Evolutionary conservation across 2,888 invertebrate genomes (phyloP).

Genomic region (Anorthoa munda): DNA sequence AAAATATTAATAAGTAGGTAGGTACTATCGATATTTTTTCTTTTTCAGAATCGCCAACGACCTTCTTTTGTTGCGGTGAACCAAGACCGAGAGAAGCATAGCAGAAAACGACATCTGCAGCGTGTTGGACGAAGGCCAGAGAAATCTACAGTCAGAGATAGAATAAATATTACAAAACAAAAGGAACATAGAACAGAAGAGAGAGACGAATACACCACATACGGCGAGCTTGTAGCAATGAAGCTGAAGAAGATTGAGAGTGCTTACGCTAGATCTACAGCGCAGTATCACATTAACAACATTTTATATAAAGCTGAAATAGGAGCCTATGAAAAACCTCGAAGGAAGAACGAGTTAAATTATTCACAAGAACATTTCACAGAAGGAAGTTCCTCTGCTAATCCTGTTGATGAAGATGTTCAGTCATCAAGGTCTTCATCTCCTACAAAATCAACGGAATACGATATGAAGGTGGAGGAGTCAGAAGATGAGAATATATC

Average conservation of each 20-base stretch:
- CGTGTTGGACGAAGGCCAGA: slow-evolving; percentile 5
- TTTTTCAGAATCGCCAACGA: slow-evolving; percentile 24
- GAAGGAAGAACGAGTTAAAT: not conserved
- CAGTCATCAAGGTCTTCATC: slow-evolving; percentile 42
- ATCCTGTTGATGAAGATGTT: slow-evolving; percentile 17
- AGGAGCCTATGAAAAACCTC: slow-evolving; percentile 27
- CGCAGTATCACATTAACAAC: slow-evolving; percentile 41
- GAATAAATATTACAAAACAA: not conserved
- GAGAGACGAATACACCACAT: slow-evolving; percentile 41
- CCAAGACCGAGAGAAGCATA: not conserved
- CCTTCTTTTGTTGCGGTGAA: slow-evolving; percentile 28
- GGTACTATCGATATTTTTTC: too few relatives aligned
- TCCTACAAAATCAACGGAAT: slow-evolving; percentile 29
- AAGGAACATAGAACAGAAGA: not conserved
- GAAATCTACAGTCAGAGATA: not conserved
- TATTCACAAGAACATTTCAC: slow-evolving; percentile 12
- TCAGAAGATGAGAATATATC: slow-evolving; percentile 39
- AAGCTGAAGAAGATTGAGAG: slow-evolving; percentile 38
- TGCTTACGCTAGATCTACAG: slow-evolving; percentile 47
- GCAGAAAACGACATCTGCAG: not conserved
- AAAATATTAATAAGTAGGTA: too few relatives aligned
- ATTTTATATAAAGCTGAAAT: slow-evolving; percentile 52
- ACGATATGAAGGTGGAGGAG: slow-evolving; percentile 36
- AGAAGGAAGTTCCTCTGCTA: not conserved
- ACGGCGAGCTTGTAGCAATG: slow-evolving; percentile 46